Evolutionary conservation across 2,888 invertebrate species (phyloP).

Genomic region (Rhyacophila evoluta): DNA sequence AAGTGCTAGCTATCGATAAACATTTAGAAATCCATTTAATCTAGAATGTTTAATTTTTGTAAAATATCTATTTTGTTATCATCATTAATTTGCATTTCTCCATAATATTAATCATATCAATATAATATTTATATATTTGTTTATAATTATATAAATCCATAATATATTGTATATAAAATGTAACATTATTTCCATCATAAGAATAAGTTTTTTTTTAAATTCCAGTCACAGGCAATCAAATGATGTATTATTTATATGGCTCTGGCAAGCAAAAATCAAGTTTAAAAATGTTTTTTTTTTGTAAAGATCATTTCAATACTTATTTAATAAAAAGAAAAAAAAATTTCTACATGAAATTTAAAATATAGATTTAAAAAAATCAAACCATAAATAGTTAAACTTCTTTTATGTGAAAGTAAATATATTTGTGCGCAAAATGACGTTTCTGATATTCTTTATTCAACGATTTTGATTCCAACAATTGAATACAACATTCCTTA

Average conservation of each 20-base stretch:
- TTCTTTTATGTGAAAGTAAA: too few species aligned
- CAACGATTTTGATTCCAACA: too few species aligned
- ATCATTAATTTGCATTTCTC: background rate
- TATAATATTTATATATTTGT: slow-evolving; percentile 55
- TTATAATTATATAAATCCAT: slow-evolving; percentile 36
- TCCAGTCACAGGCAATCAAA: slow-evolving; percentile 23
- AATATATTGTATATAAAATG: slow-evolving; percentile 47
- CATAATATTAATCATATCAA: slow-evolving; percentile 23
- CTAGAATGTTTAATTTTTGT: slow-evolving; percentile 19
- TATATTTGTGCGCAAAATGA: too few species aligned
- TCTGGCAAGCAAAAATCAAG: background rate
- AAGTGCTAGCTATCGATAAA: slow-evolving; percentile 25
- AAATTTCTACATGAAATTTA: too few species aligned
- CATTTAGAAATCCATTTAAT: slow-evolving; percentile 19
- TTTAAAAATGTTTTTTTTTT: too few species aligned
- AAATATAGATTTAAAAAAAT: too few species aligned
- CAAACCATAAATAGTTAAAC: too few species aligned
- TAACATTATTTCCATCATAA: slow-evolving; percentile 49
- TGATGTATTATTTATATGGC: background rate
- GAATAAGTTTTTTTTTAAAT: slow-evolving; percentile 41
- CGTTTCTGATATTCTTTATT: too few species aligned
- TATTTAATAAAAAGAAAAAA: too few species aligned
- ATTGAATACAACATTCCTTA: too few species aligned
- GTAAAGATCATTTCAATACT: too few species aligned
- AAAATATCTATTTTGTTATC: slow-evolving; percentile 36